phyloP scores from a whole-genome alignment of 2,888 invertebrate genomes.

The Bellardia bayeri region DNA sequence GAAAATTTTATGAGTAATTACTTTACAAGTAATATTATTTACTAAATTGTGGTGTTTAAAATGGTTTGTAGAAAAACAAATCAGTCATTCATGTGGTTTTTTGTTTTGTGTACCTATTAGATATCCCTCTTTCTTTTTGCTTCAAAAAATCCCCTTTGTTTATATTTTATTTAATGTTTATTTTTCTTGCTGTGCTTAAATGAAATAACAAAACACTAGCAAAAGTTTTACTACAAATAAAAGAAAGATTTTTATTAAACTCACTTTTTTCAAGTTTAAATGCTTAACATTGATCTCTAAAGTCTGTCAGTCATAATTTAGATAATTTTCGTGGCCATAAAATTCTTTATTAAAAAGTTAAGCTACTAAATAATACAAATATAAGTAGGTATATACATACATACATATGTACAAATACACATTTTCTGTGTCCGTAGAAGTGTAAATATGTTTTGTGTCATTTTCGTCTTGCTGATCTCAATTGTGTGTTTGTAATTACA shows the following conservation, averaged over 20 bases:
- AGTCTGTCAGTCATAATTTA: slow-evolving; percentile 52
- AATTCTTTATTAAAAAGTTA: slow-evolving; percentile 29
- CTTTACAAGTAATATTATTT: too few species aligned
- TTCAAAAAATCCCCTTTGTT: not conserved
- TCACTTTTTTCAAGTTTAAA: slow-evolving; percentile 67
- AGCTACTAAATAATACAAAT: not conserved
- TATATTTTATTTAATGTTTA: too few species aligned
- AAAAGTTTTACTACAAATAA: not conserved
- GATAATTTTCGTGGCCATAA: slow-evolving; percentile 58
- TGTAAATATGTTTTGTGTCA: not conserved
- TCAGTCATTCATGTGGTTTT: not conserved
- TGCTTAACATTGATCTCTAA: slow-evolving; percentile 65
- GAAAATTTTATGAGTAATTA: too few species aligned
- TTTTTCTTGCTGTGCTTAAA: too few species aligned
- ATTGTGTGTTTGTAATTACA: slow-evolving; percentile 29
- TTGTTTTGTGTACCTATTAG: not conserved
- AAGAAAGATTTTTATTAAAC: not conserved
- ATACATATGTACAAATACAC: not conserved
- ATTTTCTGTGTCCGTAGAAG: slow-evolving; percentile 38
- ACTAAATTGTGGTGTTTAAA: not conserved
- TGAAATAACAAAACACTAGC: too few species aligned
- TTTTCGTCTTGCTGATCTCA: not conserved
- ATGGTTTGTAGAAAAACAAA: not conserved
- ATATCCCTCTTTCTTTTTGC: not conserved
- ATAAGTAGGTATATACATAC: too few species aligned